A percentile compares a stretch with the other conserved stretches of the same genome.
phyloP scores from a whole-genome alignment of 2,888 invertebrate species.

The Carcina quercana region DNA sequence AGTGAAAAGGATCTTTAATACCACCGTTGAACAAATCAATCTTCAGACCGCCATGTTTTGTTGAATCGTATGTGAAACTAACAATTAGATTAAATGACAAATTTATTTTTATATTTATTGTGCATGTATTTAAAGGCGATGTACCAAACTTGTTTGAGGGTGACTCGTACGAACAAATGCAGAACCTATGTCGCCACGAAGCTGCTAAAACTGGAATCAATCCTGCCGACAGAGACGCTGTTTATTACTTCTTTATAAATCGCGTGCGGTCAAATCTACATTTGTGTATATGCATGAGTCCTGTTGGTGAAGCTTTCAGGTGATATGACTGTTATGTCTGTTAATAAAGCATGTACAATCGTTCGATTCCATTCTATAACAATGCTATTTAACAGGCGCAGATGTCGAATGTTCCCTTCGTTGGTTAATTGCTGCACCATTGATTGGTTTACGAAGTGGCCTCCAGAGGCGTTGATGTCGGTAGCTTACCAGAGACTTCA shows the following conservation, averaged over 20 bases:
- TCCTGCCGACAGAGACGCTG: constrained; percentile 82
- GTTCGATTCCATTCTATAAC: no score
- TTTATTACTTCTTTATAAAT: constrained; percentile 90
- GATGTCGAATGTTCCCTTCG: constrained; percentile 95
- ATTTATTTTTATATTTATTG: no score
- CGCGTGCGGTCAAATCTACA: constrained; percentile 89
- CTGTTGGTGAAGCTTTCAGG: constrained; percentile 91
- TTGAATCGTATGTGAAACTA: no score
- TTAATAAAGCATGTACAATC: no score
- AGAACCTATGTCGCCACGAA: constrained; percentile 81
- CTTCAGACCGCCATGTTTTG: no score
- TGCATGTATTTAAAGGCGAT: constrained; percentile 85
- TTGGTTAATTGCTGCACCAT: constrained; percentile 95
- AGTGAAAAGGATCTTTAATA: no score
- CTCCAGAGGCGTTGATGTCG: constrained; percentile 87
- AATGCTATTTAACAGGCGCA: constrained; percentile 76
- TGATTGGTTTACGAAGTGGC: constrained; percentile 96
- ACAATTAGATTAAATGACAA: no score
- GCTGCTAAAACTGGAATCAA: constrained; percentile 81
- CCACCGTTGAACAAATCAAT: no score
- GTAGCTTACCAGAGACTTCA: constrained; percentile 84
- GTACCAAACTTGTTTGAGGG: constrained; percentile 93
- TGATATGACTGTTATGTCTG: no score
- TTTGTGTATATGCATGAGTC: constrained; percentile 92
- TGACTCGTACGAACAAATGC: constrained; percentile 89